Percentiles rank a stretch among this genome's conserved stretches.
These are phyloP conservation scores for Papilio gigon DNA, from an alignment of 2,888 invertebrate species.

Conservation along the genomic window DNA sequence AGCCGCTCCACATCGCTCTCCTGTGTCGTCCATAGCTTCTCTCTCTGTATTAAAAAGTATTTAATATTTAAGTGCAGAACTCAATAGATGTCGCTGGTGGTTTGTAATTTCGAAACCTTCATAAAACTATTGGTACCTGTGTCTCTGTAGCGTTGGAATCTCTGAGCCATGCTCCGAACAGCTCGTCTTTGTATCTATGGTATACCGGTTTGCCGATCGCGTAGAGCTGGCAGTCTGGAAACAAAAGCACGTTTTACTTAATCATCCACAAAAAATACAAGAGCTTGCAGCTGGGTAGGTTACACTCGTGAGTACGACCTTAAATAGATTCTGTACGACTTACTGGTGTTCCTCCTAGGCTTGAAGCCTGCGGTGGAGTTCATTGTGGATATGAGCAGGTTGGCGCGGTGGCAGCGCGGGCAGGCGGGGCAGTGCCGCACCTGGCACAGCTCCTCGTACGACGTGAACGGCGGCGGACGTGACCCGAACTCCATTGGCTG, in stretches of 20 bases:
- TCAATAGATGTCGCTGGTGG: conserved; percentile 3
- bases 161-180: conserved; percentile 93
- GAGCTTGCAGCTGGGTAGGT: neutral
- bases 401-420: conserved; percentile 70
- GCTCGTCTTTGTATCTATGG: conserved; percentile 89
- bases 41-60: conserved; percentile 66
- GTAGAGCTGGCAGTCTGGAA: conserved; percentile 92
- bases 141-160: conserved; percentile 84
- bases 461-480: conserved; percentile 68
- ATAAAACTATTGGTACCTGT: conserved; percentile 56
- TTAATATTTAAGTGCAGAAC: neutral
- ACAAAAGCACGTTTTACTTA: conserved; percentile 33
- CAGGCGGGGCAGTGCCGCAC: conserved; percentile 75
- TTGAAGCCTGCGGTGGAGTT: conserved; percentile 82
- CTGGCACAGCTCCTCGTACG: conserved; percentile 76
- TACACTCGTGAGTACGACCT: neutral
- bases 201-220: conserved; percentile 97
- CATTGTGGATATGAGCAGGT: conserved; percentile 71
- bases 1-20: conserved; percentile 88
- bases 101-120: neutral
- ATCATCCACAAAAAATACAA: neutral
- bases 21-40: conserved; percentile 92
- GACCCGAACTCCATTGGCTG: conserved; percentile 73
- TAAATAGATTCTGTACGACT: conserved; percentile 44
- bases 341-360: conserved; percentile 71